These are phyloP conservation scores for Progne subis DNA, from an alignment of 2,113 vertebrate species.

Conservation along the genomic window DNA sequence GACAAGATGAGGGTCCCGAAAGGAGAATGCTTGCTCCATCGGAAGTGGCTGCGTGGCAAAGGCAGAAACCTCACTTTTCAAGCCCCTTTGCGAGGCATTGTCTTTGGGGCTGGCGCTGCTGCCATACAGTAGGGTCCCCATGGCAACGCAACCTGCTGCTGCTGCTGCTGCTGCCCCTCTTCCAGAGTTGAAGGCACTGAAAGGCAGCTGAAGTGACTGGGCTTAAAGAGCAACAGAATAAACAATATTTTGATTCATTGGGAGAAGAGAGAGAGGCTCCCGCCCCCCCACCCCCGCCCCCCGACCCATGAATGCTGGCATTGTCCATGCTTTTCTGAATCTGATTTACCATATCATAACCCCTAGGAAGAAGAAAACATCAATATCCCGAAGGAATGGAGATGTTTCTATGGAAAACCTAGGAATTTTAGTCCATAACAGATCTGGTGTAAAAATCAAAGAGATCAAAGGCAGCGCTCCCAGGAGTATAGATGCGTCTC, in stretches of 20 bases:
- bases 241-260: constrained; percentile 94
- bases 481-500: constrained; percentile 82
- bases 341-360: constrained; percentile 99
- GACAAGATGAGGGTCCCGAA: constrained; percentile 83
- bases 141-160: constrained; percentile 92
- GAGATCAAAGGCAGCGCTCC: constrained; percentile 92
- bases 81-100: constrained; percentile 77
- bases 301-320: constrained; percentile 85
- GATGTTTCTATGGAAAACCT: constrained; percentile 99
- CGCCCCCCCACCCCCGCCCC: constrained; percentile 22
- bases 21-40: constrained; percentile 84
- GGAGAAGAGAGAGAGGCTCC: constrained; percentile 67
- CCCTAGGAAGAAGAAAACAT: constrained; percentile 99
- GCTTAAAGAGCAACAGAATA: constrained; percentile 84
- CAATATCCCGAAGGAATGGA: constrained; percentile 96
- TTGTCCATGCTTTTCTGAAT: constrained; percentile 92
- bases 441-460: constrained; percentile 88
- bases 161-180: constrained; percentile 81
- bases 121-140: constrained; percentile 81
- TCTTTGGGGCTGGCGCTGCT: constrained; percentile 72
- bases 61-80: constrained; percentile 78
- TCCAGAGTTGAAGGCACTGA: constrained; percentile 86
- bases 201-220: constrained; percentile 87
- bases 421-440: constrained; percentile 96
- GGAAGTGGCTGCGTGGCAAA: constrained; percentile 85